Conservation (phyloP, 2,888 invertebrate genomes). For the Crematogaster levior region DNA sequence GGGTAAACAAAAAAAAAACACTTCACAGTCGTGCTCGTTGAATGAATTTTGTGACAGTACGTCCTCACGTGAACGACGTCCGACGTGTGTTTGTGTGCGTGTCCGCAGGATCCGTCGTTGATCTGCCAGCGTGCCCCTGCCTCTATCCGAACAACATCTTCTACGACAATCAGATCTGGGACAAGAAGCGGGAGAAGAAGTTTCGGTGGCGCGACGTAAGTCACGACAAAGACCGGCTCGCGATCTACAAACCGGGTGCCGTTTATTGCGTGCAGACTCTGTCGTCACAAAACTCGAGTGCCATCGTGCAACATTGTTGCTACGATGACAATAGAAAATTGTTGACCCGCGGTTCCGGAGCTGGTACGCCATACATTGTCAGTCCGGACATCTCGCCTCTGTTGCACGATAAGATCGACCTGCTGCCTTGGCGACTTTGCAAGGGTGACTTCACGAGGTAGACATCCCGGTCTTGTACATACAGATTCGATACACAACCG, state of each 20-base stretch:
- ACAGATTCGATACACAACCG: neutral
- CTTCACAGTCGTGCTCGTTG: too few relatives aligned
- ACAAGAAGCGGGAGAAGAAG: constrained; percentile 76
- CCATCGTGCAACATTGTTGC: constrained; percentile 85
- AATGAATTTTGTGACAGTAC: neutral
- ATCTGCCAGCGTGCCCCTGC: constrained; percentile 86
- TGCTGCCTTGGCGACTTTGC: constrained; percentile 86
- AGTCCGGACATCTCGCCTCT: constrained; percentile 85
- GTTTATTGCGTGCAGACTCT: constrained; percentile 84
- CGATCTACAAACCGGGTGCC: constrained; percentile 85
- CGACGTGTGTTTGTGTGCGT: neutral
- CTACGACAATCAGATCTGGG: constrained; percentile 84
- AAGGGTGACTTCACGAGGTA: constrained; percentile 86
- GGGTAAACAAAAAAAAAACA: constrained; percentile 63
- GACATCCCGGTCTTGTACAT: neutral
- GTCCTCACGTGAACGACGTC: too few relatives aligned
- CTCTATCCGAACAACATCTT: constrained; percentile 84
- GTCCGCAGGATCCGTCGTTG: constrained; percentile 67
- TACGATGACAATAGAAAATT: constrained; percentile 83
- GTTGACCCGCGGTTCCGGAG: constrained; percentile 86
- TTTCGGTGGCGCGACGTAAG: constrained; percentile 85
- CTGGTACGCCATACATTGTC: constrained; percentile 85
- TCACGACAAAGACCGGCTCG: constrained; percentile 80
- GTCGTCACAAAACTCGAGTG: constrained; percentile 80
- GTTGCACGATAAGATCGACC: constrained; percentile 85